These are phyloP conservation scores for Protophormia terraenovae DNA, from an alignment of 2,888 invertebrate species.

Conservation along the genomic window DNA sequence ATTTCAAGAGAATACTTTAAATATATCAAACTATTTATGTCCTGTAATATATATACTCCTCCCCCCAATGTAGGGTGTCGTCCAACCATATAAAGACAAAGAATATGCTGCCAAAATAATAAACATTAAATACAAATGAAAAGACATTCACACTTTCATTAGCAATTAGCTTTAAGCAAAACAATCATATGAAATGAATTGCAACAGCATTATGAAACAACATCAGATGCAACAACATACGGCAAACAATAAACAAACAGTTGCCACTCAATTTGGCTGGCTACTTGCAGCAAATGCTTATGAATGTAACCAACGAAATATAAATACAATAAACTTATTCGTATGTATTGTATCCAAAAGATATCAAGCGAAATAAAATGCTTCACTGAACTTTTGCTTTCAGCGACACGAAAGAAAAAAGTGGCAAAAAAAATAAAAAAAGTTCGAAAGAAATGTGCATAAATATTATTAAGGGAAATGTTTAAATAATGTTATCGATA, in stretches of 20 bases:
- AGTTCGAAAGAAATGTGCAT: background rate
- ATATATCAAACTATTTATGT: no score
- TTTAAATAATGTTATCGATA: no score
- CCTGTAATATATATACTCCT: background rate
- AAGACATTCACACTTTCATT: slow-evolving; percentile 73
- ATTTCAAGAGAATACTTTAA: no score
- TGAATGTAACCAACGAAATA: background rate
- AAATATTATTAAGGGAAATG: no score
- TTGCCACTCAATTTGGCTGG: slow-evolving; percentile 69
- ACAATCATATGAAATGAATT: slow-evolving; percentile 36
- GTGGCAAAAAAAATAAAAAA: background rate
- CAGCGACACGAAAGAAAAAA: background rate
- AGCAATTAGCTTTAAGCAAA: slow-evolving; percentile 72
- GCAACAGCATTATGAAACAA: background rate
- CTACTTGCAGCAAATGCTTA: background rate
- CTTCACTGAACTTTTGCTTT: slow-evolving; percentile 37
- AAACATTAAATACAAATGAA: slow-evolving; percentile 28
- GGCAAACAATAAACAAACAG: slow-evolving; percentile 53
- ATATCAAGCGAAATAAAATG: slow-evolving; percentile 52
- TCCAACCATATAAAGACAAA: background rate
- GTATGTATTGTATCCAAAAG: background rate
- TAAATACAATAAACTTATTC: background rate
- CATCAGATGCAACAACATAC: slow-evolving; percentile 28
- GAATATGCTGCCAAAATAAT: slow-evolving; percentile 29
- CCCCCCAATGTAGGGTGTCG: background rate